Evolutionary conservation across 2,113 vertebrate genomes (phyloP).

Genomic region (Embiotoca jacksoni): DNA sequence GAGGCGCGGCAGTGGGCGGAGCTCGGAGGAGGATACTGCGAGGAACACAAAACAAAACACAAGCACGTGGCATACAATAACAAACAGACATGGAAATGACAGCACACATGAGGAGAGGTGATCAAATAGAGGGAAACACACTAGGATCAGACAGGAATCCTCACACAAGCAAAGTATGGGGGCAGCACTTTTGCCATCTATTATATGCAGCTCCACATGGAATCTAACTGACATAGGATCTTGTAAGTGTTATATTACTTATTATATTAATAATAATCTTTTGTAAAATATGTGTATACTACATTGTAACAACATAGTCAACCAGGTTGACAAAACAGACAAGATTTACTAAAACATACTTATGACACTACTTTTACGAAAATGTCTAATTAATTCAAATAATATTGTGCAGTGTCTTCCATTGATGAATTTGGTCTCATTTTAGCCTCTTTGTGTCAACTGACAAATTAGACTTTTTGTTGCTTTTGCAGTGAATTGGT

Average conservation of each 20-base stretch:
- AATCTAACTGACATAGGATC: constrained; percentile 2
- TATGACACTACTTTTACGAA: background rate
- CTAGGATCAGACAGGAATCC: too few relatives aligned
- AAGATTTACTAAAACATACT: background rate
- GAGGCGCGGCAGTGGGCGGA: too few relatives aligned
- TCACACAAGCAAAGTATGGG: constrained; percentile 7
- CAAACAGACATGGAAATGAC: too few relatives aligned
- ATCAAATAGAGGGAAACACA: too few relatives aligned
- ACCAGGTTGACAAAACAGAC: constrained; percentile 7
- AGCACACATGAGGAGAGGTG: too few relatives aligned
- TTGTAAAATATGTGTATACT: background rate
- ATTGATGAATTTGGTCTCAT: constrained; percentile 1
- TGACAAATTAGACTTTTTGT: constrained; percentile 2
- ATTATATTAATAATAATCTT: too few relatives aligned
- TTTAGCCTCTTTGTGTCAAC: constrained; percentile 9
- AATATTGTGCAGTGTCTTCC: background rate
- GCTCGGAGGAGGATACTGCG: too few relatives aligned
- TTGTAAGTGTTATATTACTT: constrained; percentile 31
- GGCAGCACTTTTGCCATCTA: constrained; percentile 1
- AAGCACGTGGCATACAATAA: too few relatives aligned
- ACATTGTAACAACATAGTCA: background rate
- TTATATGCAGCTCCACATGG: constrained; percentile 11
- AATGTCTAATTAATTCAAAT: constrained; percentile 1
- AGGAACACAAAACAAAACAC: too few relatives aligned
- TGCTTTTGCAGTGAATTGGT: constrained; percentile 24